Conservation (phyloP, 2,113 vertebrate species). For the Oostethus manadensis region DNA sequence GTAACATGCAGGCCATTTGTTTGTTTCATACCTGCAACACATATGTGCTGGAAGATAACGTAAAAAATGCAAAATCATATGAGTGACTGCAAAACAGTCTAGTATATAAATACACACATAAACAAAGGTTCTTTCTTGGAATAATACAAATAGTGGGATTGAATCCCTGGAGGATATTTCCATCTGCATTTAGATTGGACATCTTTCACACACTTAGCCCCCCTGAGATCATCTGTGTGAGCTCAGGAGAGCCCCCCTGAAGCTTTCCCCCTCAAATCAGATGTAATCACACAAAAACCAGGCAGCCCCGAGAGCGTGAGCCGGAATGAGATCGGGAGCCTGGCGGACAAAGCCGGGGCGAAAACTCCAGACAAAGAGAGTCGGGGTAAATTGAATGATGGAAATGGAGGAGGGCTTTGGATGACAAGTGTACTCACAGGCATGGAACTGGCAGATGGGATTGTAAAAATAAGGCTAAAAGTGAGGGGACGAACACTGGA, state of each 20-base stretch:
- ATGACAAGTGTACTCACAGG: constrained; percentile 27
- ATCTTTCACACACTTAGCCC: constrained; percentile 41
- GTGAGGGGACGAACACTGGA: constrained; percentile 29
- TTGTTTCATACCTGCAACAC: neutral
- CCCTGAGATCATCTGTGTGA: constrained; percentile 32
- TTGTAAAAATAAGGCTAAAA: constrained; percentile 23
- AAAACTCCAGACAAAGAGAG: neutral
- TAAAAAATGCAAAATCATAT: constrained; percentile 14
- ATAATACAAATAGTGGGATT: constrained; percentile 34
- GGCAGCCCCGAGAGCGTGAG: constrained; percentile 12
- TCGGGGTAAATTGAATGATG: constrained; percentile 23
- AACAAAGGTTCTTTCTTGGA: constrained; percentile 21
- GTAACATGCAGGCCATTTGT: neutral
- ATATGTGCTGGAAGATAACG: neutral
- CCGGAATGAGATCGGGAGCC: constrained; percentile 6
- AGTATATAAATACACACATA: constrained; percentile 2
- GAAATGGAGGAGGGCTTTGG: constrained; percentile 14
- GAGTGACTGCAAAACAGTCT: constrained; percentile 12
- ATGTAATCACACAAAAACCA: constrained; percentile 46
- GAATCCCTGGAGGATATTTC: constrained; percentile 47
- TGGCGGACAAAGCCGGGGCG: neutral
- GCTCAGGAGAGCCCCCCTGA: constrained; percentile 13
- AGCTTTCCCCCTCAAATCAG: constrained; percentile 38
- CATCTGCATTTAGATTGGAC: constrained; percentile 70
- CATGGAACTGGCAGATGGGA: constrained; percentile 47